Base-by-base conservation (phyloP, 2,113 vertebrate species). In the Rhinopomastus cyanomelas region DNA sequence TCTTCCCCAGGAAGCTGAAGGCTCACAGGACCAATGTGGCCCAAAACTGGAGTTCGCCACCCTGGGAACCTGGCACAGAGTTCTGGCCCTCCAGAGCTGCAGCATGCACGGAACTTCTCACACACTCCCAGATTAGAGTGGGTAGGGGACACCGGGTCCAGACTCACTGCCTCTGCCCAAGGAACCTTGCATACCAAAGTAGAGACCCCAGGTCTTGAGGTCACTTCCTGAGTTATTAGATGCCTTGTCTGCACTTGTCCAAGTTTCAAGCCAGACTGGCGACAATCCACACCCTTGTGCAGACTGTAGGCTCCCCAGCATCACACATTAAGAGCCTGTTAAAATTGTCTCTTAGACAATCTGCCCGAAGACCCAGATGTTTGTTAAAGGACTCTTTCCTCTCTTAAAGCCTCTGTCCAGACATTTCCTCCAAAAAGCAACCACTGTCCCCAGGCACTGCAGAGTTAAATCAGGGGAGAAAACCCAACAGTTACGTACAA, bases 11-110 rank as follows among this genome's bases (percentile, higher is more conserved):
- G 59, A 78, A 81, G 59, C 39, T 46, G 18, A 81, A 72, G 27
- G 78, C 30, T 74, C 0, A 0, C 51, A 49, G 69, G 39, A 72
- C 16, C 19, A 17, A 8, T 12, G 1, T 46, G 62, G 39, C 32
- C 51, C 57, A 19, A 59, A 83, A 44, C 7, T 53, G 30, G 57
- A 75, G n/a, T 3, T 55, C 61, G 69, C 18, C 52, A 48, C 37
- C 30, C 68, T 7, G 30, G 52, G 57, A 78, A 48, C 2, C 3
- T 1, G 1, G 48, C 48, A 25, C 26, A 18, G 27, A 52, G 51
- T 5, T 22, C 5, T 12, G 55, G 12, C 0, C 69, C 32, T 44
- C 26, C 21, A 11, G 82, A 39, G 42, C 60, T 20, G 17, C 29
- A 22, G 61, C 18, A 18, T 1, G 1, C 3, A 29, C 23, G 11